Evolutionary conservation across 2,113 vertebrate species (phyloP).

Genomic region (Charina bottae): DNA sequence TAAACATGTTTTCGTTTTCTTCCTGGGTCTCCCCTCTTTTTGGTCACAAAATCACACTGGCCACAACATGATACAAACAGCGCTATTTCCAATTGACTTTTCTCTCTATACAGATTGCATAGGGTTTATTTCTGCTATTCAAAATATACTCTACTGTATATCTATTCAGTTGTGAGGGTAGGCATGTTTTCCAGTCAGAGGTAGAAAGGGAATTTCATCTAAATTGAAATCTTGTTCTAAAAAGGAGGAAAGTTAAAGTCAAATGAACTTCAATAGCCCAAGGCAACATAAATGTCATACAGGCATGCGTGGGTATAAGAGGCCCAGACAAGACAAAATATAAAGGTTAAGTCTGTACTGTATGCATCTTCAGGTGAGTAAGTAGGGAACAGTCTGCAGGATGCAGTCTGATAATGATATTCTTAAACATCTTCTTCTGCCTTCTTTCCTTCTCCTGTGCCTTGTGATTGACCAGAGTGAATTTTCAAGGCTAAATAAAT

Average conservation of each 20-base stretch:
- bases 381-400: conserved; percentile 41
- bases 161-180: background rate
- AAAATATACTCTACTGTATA: background rate
- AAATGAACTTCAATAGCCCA: conserved; percentile 45
- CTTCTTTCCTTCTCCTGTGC: background rate
- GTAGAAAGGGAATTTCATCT: background rate
- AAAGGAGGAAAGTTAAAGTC: conserved; percentile 21
- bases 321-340: background rate
- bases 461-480: conserved; percentile 25
- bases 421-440: conserved; percentile 37
- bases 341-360: background rate
- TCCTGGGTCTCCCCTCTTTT: background rate
- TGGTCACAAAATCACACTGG: background rate
- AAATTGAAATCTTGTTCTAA: conserved; percentile 38
- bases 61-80: background rate
- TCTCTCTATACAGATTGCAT: conserved; percentile 28
- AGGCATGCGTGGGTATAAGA: background rate
- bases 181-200: background rate
- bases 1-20: background rate
- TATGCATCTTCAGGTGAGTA: conserved; percentile 40
- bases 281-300: conserved; percentile 6
- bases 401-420: conserved; percentile 48
- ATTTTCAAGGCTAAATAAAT: background rate
- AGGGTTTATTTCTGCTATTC: background rate
- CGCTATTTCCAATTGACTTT: background rate